Evolutionary conservation across 2,113 vertebrate species (phyloP).

Genomic region (Pedetes capensis): DNA sequence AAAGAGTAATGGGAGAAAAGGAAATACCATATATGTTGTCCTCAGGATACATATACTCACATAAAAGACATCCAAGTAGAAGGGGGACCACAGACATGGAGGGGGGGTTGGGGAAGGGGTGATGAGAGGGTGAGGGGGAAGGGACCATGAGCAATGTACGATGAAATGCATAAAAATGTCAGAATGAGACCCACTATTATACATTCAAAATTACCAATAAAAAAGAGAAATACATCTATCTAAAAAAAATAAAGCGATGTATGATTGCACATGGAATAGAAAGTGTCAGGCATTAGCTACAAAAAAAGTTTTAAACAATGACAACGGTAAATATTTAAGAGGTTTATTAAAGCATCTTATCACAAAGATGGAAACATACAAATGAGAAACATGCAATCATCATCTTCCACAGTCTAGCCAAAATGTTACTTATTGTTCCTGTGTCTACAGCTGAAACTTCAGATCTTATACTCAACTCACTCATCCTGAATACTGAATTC

Average conservation of each 20-base stretch:
- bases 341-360: slow-evolving; percentile 88
- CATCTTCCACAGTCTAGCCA: slow-evolving; percentile 65
- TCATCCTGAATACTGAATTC: slow-evolving; percentile 74
- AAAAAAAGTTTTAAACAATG: not conserved
- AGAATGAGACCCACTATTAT: too few species aligned
- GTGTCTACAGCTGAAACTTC: slow-evolving; percentile 65
- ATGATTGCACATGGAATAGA: not conserved
- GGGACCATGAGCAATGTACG: too few species aligned
- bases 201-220: too few species aligned
- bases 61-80: too few species aligned
- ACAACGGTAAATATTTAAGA: slow-evolving; percentile 73
- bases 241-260: not conserved
- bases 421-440: slow-evolving; percentile 59
- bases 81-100: too few species aligned
- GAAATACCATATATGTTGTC: too few species aligned
- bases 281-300: not conserved
- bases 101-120: too few species aligned
- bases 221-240: too few species aligned
- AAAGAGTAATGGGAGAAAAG: too few species aligned
- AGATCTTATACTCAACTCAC: slow-evolving; percentile 43
- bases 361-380: slow-evolving; percentile 83
- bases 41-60: too few species aligned
- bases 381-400: slow-evolving; percentile 84
- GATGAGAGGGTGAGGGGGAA: too few species aligned
- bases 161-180: too few species aligned